Base-by-base conservation (phyloP, 2,797 vertebrate species). In the Liasis olivaceus region DNA sequence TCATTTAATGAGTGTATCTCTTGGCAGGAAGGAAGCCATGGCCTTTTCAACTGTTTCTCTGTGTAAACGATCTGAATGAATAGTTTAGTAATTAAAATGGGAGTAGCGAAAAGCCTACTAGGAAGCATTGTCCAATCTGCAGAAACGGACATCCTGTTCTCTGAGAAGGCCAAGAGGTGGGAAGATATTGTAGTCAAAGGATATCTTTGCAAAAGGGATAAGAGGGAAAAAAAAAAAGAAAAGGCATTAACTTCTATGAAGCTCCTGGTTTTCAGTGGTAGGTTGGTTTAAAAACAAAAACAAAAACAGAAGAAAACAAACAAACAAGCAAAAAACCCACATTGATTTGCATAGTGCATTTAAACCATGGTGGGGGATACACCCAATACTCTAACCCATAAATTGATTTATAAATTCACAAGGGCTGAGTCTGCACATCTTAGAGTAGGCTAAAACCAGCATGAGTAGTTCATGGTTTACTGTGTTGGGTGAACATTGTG, bases 11-110 rank as follows among this genome's bases (percentile, higher is more conserved):
- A 91, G 86, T 92, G 88, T 93, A 93, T 87, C 66, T 90, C 96
- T 94, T 96, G 85, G 95, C 88, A 94, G 72, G 66, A 90, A 90
- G 85, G 87, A 92, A 94, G 85, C 94, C 85, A 96, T 91, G 93
- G 88, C 87, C 93, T 95, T 92, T 93, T 94, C 69, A 91, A 15
- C 88, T 89, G 90, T 89, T 93, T 85, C 91, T 26, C 8, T 96
- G 1, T 87, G 66, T 31, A 42, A 60, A 91, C 17, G 64, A 92
- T 94, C 91, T 66, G 92, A 91, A 85, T 90, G 87, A 93, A 91
- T 88, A 91, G 92, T 85, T 91, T 66, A 47, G 54, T 85, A 93
- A 42, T 5, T 90, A 59, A 31, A 47, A 86, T 58, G 64, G 81
- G 90, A 31, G 56, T 5, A 89, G 47, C 90, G 93, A 90, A 94